These are phyloP conservation scores for Mylabris sibirica DNA, from an alignment of 2,888 invertebrate species.

Conservation along the genomic window DNA sequence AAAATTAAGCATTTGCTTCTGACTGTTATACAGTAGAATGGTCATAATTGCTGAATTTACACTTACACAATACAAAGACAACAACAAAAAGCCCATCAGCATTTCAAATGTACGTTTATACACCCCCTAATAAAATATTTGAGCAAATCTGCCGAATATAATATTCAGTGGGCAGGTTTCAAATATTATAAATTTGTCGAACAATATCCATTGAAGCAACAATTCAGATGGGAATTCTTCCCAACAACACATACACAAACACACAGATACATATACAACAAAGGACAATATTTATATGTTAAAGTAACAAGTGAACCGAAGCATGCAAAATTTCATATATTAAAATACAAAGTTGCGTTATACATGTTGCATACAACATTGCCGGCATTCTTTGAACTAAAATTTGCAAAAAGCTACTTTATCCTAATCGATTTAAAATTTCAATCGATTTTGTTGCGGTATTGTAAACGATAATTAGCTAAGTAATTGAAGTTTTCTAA, in stretches of 20 bases:
- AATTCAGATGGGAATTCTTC: slow-evolving; percentile 43
- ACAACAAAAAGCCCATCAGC: slow-evolving; percentile 23
- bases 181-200: slow-evolving; percentile 48
- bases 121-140: slow-evolving; percentile 13
- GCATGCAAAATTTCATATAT: slow-evolving; percentile 58
- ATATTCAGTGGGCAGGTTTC: slow-evolving; percentile 39
- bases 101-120: slow-evolving; percentile 17
- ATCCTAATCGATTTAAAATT: slow-evolving; percentile 43
- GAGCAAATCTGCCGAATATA: slow-evolving; percentile 17
- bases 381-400: slow-evolving; percentile 54
- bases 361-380: slow-evolving; percentile 51
- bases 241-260: no score
- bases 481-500: slow-evolving; percentile 52
- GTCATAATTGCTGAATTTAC: slow-evolving; percentile 29
- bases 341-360: slow-evolving; percentile 60
- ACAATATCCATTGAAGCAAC: slow-evolving; percentile 44
- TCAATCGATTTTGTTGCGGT: slow-evolving; percentile 49
- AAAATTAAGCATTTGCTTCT: slow-evolving; percentile 29
- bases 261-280: no score
- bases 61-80: slow-evolving; percentile 20
- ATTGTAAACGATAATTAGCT: slow-evolving; percentile 56
- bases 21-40: slow-evolving; percentile 26
- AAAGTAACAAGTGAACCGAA: slow-evolving; percentile 57
- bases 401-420: slow-evolving; percentile 52
- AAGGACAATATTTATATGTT: slow-evolving; percentile 57